Conservation (phyloP, 2,888 invertebrate species). For the Dasypogon diadema region DNA sequence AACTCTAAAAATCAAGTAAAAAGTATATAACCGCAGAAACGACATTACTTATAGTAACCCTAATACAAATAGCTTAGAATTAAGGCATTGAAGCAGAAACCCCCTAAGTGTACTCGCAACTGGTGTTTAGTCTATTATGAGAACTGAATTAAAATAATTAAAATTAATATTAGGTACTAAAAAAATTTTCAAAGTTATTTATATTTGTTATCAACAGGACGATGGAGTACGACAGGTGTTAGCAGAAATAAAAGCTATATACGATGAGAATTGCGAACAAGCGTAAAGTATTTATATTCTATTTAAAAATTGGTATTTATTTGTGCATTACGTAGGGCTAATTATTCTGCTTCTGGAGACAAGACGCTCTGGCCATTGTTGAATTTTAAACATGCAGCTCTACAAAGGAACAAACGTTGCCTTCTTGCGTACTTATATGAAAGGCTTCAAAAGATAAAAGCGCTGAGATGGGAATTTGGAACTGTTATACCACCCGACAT, state of each 20-base stretch:
- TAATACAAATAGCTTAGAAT: no score
- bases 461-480: slow-evolving; percentile 96
- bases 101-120: no score
- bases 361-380: slow-evolving; percentile 79
- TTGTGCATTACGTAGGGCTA: slow-evolving; percentile 58
- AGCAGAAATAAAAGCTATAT: slow-evolving; percentile 87
- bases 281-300: slow-evolving; percentile 74
- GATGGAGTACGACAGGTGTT: slow-evolving; percentile 84
- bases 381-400: slow-evolving; percentile 85
- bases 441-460: slow-evolving; percentile 82
- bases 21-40: no score
- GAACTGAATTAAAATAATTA: no score
- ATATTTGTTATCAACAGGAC: slow-evolving; percentile 71
- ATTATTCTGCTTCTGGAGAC: slow-evolving; percentile 71
- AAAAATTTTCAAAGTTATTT: no score
- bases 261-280: slow-evolving; percentile 86
- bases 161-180: no score
- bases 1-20: no score
- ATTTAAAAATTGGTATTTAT: neutral
- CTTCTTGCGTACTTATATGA: slow-evolving; percentile 86
- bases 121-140: no score
- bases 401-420: slow-evolving; percentile 92
- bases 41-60: no score
- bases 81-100: no score
- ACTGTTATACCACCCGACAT: slow-evolving; percentile 90